Percentiles rank a stretch among this genome's conserved stretches.
Evolutionary conservation across 2,113 vertebrate genomes (phyloP).

Genomic region (Toxotes chatareus): DNA sequence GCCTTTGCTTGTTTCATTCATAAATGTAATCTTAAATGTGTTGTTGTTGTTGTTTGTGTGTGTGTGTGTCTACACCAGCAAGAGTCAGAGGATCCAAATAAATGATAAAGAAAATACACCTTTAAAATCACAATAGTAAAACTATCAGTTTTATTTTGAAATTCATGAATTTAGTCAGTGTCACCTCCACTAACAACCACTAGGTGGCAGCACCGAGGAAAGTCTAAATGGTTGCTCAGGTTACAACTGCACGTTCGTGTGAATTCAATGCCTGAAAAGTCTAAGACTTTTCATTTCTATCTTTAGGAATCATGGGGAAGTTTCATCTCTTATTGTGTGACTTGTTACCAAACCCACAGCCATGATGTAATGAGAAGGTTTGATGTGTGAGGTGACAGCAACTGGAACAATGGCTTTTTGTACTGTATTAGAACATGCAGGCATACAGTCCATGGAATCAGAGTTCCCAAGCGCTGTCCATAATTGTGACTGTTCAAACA

Average conservation of each 20-base stretch:
- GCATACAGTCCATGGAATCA: not conserved
- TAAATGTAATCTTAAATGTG: too few species aligned
- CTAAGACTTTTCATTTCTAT: not conserved
- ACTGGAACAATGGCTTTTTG: not conserved
- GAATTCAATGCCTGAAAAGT: too few species aligned
- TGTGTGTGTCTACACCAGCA: too few species aligned
- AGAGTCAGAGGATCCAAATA: too few species aligned
- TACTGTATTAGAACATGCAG: not conserved
- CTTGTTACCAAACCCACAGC: not conserved
- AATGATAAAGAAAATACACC: too few species aligned
- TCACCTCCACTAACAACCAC: conserved; percentile 42
- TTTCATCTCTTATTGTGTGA: not conserved
- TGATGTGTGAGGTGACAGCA: not conserved
- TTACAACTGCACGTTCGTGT: too few species aligned
- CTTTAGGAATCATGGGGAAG: not conserved
- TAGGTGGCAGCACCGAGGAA: conserved; percentile 54
- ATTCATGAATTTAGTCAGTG: not conserved
- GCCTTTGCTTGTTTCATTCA: too few species aligned
- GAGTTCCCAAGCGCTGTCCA: not conserved
- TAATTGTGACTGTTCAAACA: not conserved
- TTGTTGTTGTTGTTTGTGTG: too few species aligned
- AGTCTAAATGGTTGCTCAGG: not conserved
- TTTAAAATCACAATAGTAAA: too few species aligned
- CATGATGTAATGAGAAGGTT: conserved; percentile 13
- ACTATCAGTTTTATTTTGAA: not conserved